Evolutionary conservation across 2,888 invertebrate species (phyloP), one percentile per base, ranked within the genome.

Genomic region (Drosophila gaucha): DNA sequence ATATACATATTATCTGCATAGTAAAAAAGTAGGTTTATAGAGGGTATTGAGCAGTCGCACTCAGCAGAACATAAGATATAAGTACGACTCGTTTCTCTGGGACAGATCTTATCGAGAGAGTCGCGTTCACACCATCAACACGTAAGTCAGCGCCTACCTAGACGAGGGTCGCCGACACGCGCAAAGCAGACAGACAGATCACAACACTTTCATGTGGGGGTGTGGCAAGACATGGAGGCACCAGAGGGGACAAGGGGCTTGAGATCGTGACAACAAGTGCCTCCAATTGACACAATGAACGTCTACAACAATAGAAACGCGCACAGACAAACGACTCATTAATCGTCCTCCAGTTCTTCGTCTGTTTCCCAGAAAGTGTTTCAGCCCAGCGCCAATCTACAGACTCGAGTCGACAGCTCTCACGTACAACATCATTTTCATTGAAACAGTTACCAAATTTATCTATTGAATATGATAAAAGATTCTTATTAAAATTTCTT

Each of bases 151-250:
- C 24, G 52, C 31, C 38, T 55, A 22, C 55, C 57, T 74, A 78
- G 78, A 56, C 52, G 58, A 76, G 67, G 82, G 62, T 84, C 80
- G 74, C 68, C 49, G 80, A 80, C 80, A 76, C 73, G 72, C 59
- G 80, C 82, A 64, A 44, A n/a, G 33, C 58, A 18, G 56, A 33
- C n/a, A 26, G 59, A 36, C 38, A 28, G 44, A 28, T 38, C 33
- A 14, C 14, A 49, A 16, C 16, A 24, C 16, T 39, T 39, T n/a
- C 6, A 20, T 24, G 14, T 9, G 14, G 22, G 26, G 18, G 30
- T 30, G 26, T 12, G 18, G 22, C 49, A 20, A 2, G 16, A 14
- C 24, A 12, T 14, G 10, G 18, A n/a, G 33, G n/a, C 5, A 33
- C 12, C n/a, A 6, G 10, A 8, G 1, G 12, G 36, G n/a, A 24